Base-by-base conservation (phyloP, 2,113 vertebrate genomes). In the Colossoma macropomum region DNA sequence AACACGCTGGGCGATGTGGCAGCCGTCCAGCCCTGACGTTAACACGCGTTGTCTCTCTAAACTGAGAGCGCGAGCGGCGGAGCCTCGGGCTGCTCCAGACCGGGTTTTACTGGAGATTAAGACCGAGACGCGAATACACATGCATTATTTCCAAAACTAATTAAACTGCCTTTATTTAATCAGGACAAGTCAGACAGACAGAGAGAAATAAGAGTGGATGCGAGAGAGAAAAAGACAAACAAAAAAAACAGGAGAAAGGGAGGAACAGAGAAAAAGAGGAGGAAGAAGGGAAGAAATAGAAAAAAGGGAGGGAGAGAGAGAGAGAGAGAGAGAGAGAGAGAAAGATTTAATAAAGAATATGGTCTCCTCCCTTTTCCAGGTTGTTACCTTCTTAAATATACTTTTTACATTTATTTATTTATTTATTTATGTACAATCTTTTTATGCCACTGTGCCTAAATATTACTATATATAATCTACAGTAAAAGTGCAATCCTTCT, bases 131-230 rank as follows among this genome's bases (percentile, higher is more conserved):
- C 28, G 15, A 50, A 75, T n/a, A 75, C 48, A 59, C 73, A 59
- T 15, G 56, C 70, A 54, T 75, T 68, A 68, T 69, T 63, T 74
- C 41, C 76, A 30, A 54, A 65, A n/a, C 74, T 81, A 84, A 84
- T 84, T 77, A 77, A 56, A 84, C 17, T 23, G 23, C 54, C 74
- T 79, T 78, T 78, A 69, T 84, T 81, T 81, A 81, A 70, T 75
- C 50, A 74, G 69, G 60, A 27, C 21, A 38, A 27, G 60, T 6
- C 12, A n/a, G n/a, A 56, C 17, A 41, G 56, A 38, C 7, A 62
- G 32, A 41, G 32, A 62, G 74, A 76, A 52, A 38, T 17, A 23
- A 28, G 25, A 28, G n/a, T 27, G n/a, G 16, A 0, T 48, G n/a
- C 27, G 25, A 52, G 72, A 59, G 73, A 32, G 52, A 30, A 30